Conservation (phyloP, 2,797 vertebrate genomes). For the Amazona ochrocephala region DNA sequence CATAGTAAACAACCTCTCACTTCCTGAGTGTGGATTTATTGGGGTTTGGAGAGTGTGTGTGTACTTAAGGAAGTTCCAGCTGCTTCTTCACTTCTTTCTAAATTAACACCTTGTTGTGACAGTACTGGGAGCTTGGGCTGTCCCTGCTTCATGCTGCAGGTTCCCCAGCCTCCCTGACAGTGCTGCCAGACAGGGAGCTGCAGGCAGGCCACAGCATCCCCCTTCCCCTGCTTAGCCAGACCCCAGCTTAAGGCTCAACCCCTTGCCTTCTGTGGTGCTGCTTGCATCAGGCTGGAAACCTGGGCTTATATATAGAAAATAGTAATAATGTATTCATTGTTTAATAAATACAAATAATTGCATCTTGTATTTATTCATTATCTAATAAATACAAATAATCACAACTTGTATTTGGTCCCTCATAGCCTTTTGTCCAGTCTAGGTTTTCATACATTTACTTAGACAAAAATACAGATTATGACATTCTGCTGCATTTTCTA, state of each 20-base stretch:
- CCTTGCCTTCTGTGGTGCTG: background rate
- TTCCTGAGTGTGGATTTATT: background rate
- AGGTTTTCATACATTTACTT: background rate
- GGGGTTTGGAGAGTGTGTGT: background rate
- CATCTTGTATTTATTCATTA: background rate
- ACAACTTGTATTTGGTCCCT: background rate
- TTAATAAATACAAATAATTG: background rate
- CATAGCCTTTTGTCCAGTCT: background rate
- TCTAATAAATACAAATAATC: background rate
- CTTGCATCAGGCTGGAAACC: background rate
- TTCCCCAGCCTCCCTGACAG: background rate
- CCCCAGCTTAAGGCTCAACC: background rate
- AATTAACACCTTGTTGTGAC: background rate
- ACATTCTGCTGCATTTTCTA: background rate
- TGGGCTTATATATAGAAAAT: background rate
- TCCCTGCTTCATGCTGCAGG: fast-evolving
- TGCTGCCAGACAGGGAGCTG: background rate
- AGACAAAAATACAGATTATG: background rate
- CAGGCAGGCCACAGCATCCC: background rate
- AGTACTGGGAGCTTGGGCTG: background rate
- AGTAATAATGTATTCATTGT: background rate
- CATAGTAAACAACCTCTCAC: background rate
- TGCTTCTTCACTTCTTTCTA: background rate
- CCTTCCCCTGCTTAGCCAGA: background rate
- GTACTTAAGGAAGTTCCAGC: background rate